These are phyloP conservation scores for Drosophila tani DNA, from an alignment of 1,140 invertebrate genomes.

Conservation along the genomic window DNA sequence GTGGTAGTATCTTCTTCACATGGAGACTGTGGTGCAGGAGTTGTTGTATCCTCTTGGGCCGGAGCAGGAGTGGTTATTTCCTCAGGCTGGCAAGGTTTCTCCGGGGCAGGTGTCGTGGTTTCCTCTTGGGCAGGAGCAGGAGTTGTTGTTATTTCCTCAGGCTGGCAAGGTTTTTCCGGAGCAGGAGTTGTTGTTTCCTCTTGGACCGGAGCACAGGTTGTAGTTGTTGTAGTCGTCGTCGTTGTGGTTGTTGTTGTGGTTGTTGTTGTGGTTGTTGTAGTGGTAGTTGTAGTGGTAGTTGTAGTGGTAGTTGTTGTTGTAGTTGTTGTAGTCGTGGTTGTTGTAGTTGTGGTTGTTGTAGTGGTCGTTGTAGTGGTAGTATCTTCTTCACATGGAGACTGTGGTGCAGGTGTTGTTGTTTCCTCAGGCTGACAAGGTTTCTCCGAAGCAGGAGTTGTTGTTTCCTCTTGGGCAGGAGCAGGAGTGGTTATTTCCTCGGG, in stretches of 20 bases:
- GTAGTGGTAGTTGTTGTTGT: constrained; percentile 6
- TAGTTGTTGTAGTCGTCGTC: no score
- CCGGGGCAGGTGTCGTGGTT: not conserved
- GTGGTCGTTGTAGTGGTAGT: not conserved
- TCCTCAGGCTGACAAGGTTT: constrained; percentile 2
- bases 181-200: not conserved
- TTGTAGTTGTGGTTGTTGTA: not conserved
- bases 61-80: not conserved
- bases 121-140: not conserved
- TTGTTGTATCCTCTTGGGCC: no score
- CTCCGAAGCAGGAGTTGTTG: constrained; percentile 5
- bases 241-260: not conserved
- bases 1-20: not conserved
- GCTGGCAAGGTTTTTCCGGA: constrained; percentile 1
- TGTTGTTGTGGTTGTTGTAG: not conserved
- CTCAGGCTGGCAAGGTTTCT: not conserved
- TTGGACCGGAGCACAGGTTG: no score
- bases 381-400: not conserved
- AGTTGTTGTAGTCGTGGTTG: not conserved
- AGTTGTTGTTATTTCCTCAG: not conserved
- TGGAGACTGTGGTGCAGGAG: no score
- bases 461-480: not conserved
- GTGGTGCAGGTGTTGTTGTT: no score
- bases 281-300: not conserved
- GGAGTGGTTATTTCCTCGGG: not conserved